Evolutionary conservation across 2,113 vertebrate genomes (phyloP), one percentile per base, ranked within the genome.

Genomic region (Phalacrocorax carbo): DNA sequence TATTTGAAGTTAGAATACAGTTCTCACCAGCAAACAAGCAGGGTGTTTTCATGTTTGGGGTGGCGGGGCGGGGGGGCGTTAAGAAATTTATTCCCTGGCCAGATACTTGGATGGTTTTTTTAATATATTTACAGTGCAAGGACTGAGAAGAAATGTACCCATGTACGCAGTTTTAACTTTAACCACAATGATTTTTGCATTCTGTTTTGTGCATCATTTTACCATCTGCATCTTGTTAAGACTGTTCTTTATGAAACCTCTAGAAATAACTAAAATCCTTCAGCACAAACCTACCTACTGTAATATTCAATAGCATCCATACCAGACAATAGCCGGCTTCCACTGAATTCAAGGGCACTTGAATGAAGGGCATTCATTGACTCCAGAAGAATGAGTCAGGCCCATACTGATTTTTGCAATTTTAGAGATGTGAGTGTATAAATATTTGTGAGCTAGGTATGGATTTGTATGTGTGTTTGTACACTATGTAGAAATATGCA

Each of bases 221-320:
- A 27, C 71, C 93, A 95, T 93, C 93, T 97, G 87, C 48, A 62
- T 88, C 86, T 93, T 96, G 70, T 97, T 96, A 96, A 86, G 81
- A 51, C 46, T 84, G 26, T 90, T 96, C 64, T 81, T 93, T 94
- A 57, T 65, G 72, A 86, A 95, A 91, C 80, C 52, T 91, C 90
- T 88, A 92, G 91, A 76, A 91, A 94, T 82, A 95, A 89, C 65
- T 69, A 55, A 76, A 83, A 70, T 92, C 82, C 57, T 72, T 52
- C 84, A 88, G 57, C 80, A 82, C 77, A 94, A 73, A 44, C 75
- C 66, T 96, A 92, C 87, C 73, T 89, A 81, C 85, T 85, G 21
- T 55, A 84, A 54, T 73, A 42, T 73, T 91, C 90, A 76, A 38
- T 76, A 95, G 19, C 19, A 94, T 80, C 71, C 40, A 61, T 73